phyloP scores from a whole-genome alignment of 2,888 invertebrate genomes.

The Anodontia alba region DNA sequence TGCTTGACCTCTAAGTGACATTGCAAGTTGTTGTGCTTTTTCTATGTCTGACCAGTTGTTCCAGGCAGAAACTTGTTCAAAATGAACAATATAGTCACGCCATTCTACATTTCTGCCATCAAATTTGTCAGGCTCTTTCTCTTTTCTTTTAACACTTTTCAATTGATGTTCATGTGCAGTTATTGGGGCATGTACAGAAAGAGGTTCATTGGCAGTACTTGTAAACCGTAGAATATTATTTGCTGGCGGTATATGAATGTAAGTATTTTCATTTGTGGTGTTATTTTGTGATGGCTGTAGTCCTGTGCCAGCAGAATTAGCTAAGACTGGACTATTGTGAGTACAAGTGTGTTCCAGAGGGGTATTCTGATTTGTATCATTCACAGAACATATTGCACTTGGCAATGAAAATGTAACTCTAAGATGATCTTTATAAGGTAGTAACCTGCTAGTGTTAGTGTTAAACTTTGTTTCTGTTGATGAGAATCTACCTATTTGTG shows the following conservation, averaged over 20 bases:
- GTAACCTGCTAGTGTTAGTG: too few relatives aligned
- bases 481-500: neutral
- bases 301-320: too few relatives aligned
- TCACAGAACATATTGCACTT: too few relatives aligned
- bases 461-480: too few relatives aligned
- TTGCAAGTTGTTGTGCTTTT: conserved; percentile 42
- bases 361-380: too few relatives aligned
- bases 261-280: neutral
- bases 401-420: too few relatives aligned
- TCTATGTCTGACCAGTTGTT: conserved; percentile 45
- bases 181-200: neutral
- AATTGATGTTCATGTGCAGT: neutral
- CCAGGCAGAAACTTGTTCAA: conserved; percentile 58
- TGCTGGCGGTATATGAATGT: neutral
- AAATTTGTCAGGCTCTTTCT: conserved; percentile 58
- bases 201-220: neutral
- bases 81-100: conserved; percentile 60
- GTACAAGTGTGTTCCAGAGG: too few relatives aligned
- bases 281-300: neutral
- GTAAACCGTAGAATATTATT: neutral
- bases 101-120: conserved; percentile 52
- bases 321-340: too few relatives aligned
- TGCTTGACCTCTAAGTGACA: conserved; percentile 34
- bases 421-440: too few relatives aligned
- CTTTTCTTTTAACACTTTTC: conserved; percentile 19